Base-by-base conservation (phyloP, 2,113 vertebrate genomes). In the Albula goreensis region DNA sequence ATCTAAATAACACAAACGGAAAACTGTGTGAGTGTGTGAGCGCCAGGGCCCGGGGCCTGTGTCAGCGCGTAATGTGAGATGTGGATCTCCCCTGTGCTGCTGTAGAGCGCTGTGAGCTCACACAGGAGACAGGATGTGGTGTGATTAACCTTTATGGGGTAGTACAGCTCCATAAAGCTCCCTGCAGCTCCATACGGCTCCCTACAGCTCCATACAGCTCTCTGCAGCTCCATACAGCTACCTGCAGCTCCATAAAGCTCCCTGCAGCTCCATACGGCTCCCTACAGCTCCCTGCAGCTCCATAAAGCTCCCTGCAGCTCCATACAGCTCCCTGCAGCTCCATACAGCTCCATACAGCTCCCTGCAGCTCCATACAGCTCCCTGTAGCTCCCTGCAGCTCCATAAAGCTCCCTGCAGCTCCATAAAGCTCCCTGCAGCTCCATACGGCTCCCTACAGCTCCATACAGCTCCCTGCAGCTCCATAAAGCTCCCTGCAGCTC, bases 51-150 rank as follows among this genome's bases (percentile, higher is more conserved):
- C 6, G 57, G 57, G 11, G 8, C 11, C 57, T 4, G 3, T 78
- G 10, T 78, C 11, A 48, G 77, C 41, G 4, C 31, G 31, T 41
- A 41, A 41, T 41, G 31, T 41, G 31, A 41, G 31, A 41, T 41
- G 31, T 41, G 31, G 31, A 41, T 41, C 31, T 41, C 31, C 31
- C 31, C 31, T 41, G 77, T 10, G 9, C 31, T 13, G 2, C 13
- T 50, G 3, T 17, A 88, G 89, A 85, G 86, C 63, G 88, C 87
- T 86, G 88, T 93, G 93, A 92, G 91, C 92, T 88, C 70, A 88
- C 85, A 91, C 78, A 91, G 88, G 86, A 86, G 77, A 84, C 87
- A 83, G 63, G 79, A 85, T 85, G 87, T 49, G 85, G 86, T 80
- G 50, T 89, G 79, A 84, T 81, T 70, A 56, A 57, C 87, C 86